These are phyloP conservation scores for Gymnopithys bicolor DNA, from an alignment of 2,797 vertebrate species.

Conservation along the genomic window DNA sequence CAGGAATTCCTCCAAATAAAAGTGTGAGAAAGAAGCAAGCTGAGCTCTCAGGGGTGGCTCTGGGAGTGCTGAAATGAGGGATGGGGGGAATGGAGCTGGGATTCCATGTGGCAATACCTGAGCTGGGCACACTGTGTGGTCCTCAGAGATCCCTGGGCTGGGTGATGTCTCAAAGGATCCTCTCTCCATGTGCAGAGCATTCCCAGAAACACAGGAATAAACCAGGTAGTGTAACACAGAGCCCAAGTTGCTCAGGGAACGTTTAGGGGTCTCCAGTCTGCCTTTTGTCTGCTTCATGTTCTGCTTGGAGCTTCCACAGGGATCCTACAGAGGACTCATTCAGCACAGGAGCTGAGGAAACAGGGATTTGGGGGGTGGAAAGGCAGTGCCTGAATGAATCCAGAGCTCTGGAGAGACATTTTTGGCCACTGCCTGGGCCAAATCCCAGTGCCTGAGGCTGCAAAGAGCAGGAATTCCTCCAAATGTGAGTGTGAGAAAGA, in stretches of 20 bases:
- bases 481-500: not conserved
- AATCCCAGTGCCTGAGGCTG: not conserved
- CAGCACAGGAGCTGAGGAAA: not conserved
- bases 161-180: not conserved
- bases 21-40: not conserved
- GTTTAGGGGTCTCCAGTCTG: rapidly evolving
- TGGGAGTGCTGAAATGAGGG: too few relatives aligned
- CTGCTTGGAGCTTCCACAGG: rapidly evolving
- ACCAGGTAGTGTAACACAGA: rapidly evolving
- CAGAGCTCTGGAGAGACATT: not conserved
- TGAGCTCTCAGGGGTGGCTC: not conserved
- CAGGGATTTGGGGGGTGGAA: not conserved
- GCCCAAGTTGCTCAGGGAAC: rapidly evolving
- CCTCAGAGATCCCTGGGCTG: not conserved
- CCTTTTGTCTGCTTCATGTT: not conserved
- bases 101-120: too few relatives aligned
- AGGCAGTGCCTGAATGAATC: not conserved
- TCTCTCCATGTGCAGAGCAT: rapidly evolving
- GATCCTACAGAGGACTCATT: too few relatives aligned
- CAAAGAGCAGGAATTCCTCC: not conserved
- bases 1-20: not conserved
- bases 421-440: not conserved
- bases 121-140: not conserved
- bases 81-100: too few relatives aligned
- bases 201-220: not conserved